phyloP scores from a whole-genome alignment of 2,888 invertebrate species.

The Entomobrya multifasciata region DNA sequence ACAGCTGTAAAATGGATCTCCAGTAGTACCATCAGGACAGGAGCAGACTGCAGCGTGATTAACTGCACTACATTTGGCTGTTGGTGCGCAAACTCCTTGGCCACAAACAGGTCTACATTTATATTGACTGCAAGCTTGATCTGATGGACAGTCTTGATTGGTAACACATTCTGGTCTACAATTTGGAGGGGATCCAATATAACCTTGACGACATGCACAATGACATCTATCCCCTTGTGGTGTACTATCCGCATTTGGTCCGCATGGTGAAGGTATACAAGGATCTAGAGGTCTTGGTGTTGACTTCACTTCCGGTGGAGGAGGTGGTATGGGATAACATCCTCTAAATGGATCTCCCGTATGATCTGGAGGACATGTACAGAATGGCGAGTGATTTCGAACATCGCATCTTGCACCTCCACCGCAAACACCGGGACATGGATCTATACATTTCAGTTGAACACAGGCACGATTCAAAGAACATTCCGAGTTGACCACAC shows the following conservation, averaged over 20 bases:
- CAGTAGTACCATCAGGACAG: conserved; percentile 83
- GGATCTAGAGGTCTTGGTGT: conserved; percentile 49
- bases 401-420: conserved; percentile 81
- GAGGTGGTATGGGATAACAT: conserved; percentile 81
- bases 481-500: conserved; percentile 75
- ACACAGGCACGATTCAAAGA: conserved; percentile 63
- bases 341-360: conserved; percentile 80
- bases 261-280: conserved; percentile 89
- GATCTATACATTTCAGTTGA: conserved; percentile 91
- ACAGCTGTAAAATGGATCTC: conserved; percentile 83
- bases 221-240: conserved; percentile 85
- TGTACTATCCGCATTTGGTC: conserved; percentile 85
- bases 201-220: conserved; percentile 39
- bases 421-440: conserved; percentile 92
- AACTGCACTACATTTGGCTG: conserved; percentile 82
- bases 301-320: conserved; percentile 51
- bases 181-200: conserved; percentile 54
- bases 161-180: conserved; percentile 86
- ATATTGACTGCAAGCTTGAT: conserved; percentile 76
- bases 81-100: conserved; percentile 84
- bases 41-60: conserved; percentile 75
- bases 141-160: conserved; percentile 75
- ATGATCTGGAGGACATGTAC: conserved; percentile 84
- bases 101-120: conserved; percentile 82
- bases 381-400: conserved; percentile 69